Evolutionary conservation across 53 echinoderm and acorn worm species (phyloP).

Genomic region (Hippasteria phrygiana): DNA sequence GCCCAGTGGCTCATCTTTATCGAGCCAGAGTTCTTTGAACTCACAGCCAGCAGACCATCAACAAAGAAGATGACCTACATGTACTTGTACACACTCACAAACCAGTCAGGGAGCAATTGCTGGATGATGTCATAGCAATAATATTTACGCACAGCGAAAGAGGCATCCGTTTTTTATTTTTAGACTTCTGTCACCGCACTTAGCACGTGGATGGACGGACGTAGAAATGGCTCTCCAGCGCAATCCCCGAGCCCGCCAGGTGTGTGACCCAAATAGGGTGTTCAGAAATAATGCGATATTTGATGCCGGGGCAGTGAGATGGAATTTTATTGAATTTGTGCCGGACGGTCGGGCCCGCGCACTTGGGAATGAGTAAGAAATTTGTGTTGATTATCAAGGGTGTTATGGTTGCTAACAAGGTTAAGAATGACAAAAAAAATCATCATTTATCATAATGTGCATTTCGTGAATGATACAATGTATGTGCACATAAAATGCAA

Average conservation of each 20-base stretch:
- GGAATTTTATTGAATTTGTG: constrained; percentile 54
- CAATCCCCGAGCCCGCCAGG: neutral
- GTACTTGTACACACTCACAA: neutral
- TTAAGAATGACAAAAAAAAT: neutral
- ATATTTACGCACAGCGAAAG: constrained; percentile 31
- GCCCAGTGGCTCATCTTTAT: neutral
- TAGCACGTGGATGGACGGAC: neutral
- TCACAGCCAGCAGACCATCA: constrained; percentile 9
- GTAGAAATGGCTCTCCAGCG: constrained; percentile 17
- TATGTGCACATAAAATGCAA: neutral
- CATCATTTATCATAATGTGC: no score
- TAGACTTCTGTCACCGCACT: neutral
- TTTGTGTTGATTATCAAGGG: constrained; percentile 13
- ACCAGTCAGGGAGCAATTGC: neutral
- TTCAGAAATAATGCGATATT: constrained; percentile 51
- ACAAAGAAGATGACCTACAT: constrained; percentile 29
- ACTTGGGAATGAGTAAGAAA: constrained; percentile 36
- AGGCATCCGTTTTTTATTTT: neutral
- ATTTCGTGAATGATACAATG: neutral
- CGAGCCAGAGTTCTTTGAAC: constrained; percentile 39
- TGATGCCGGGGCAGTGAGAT: constrained; percentile 22
- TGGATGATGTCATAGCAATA: constrained; percentile 63
- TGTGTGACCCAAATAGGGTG: constrained; percentile 48
- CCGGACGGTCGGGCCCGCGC: constrained; percentile 10
- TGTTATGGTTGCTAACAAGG: constrained; percentile 26